Percentiles rank a stretch among this genome's conserved stretches.
Conservation (phyloP, 2,113 vertebrate genomes). For the Anas platyrhynchos region DNA sequence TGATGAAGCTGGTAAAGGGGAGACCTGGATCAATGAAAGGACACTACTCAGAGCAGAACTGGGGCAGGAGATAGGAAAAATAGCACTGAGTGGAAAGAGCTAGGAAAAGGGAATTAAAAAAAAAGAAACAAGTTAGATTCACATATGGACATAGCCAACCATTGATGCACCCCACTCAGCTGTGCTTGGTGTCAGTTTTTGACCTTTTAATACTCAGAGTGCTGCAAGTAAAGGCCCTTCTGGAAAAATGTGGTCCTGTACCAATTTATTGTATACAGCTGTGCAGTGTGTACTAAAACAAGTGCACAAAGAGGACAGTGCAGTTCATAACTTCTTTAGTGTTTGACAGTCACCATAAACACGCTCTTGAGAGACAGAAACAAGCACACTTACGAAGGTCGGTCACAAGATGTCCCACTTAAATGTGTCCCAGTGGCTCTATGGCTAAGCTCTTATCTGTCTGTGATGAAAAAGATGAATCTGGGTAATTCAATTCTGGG, state of each 20-base stretch:
- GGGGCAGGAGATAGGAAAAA: neutral
- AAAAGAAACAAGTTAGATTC: neutral
- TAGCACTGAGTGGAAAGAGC: neutral
- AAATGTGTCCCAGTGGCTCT: neutral
- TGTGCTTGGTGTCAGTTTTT: fast-evolving
- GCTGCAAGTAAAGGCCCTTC: neutral
- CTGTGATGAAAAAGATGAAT: neutral
- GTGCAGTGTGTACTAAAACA: neutral
- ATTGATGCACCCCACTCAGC: neutral
- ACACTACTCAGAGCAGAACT: neutral
- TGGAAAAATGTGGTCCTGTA: neutral
- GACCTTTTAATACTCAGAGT: fast-evolving
- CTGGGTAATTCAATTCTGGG: neutral
- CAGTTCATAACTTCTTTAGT: neutral
- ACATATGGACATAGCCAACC: fast-evolving
- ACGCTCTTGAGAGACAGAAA: neutral
- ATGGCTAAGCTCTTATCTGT: neutral
- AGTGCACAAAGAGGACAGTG: neutral
- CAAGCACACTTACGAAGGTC: neutral
- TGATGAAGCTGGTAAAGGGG: fast-evolving
- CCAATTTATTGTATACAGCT: neutral
- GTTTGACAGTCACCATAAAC: neutral
- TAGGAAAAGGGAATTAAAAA: neutral
- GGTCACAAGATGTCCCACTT: neutral
- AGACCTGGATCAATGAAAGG: neutral